Percentiles rank a stretch among this genome's conserved stretches.
Conservation (phyloP, 37 sponge, comb jelly and placozoan genomes). For the Geodia barretti region DNA sequence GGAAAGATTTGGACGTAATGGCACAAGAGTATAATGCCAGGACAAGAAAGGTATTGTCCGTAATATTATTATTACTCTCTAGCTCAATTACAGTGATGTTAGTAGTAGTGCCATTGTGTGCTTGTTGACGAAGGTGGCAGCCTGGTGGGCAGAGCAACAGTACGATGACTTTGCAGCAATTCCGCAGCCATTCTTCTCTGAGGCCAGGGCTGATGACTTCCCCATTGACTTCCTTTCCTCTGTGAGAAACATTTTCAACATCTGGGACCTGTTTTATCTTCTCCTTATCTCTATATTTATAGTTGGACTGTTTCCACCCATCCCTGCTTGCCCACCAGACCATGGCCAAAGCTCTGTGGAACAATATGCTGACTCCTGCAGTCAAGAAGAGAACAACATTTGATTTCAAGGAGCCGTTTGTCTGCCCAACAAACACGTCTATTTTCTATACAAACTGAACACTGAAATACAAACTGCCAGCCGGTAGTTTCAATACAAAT, state of each 20-base stretch:
- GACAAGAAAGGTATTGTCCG: conserved; percentile 39
- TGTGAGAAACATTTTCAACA: conserved; percentile 27
- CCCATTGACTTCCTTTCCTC: conserved; percentile 64
- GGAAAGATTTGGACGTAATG: conserved; percentile 54
- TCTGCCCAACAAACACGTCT: conserved; percentile 71
- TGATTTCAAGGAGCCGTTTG: conserved; percentile 41
- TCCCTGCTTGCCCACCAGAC: conserved; percentile 68
- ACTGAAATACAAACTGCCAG: too few species aligned
- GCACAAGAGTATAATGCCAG: conserved; percentile 50
- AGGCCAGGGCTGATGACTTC: conserved; percentile 38
- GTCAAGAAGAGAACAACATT: conserved; percentile 58
- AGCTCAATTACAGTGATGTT: neutral
- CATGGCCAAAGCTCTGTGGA: conserved; percentile 85
- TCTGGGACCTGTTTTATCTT: too few species aligned
- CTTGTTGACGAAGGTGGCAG: conserved; percentile 38
- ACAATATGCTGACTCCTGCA: conserved; percentile 82
- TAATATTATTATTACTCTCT: neutral
- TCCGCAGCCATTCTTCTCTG: conserved; percentile 65
- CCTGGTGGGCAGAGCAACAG: conserved; percentile 27
- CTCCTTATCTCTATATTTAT: neutral
- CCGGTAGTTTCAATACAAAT: too few species aligned
- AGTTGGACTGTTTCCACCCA: conserved; percentile 92
- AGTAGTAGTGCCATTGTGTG: neutral
- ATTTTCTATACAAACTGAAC: conserved; percentile 67
- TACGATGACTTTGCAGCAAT: conserved; percentile 82